Percentiles rank a stretch among this genome's conserved stretches.
Conservation (phyloP, 2,797 vertebrate species). For the Sandelia bainsii region DNA sequence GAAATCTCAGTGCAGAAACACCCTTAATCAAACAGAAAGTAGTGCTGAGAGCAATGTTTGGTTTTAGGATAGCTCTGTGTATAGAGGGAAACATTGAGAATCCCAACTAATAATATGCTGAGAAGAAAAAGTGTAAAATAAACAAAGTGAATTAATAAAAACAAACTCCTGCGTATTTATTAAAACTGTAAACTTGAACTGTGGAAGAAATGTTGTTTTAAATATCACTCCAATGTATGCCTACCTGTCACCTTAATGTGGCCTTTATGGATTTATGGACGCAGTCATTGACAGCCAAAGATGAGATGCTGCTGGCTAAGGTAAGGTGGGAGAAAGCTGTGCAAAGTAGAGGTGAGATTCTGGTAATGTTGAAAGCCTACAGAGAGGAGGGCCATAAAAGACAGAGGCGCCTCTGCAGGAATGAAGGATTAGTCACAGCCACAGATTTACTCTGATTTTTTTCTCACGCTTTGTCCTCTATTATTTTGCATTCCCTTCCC, state of each 20-base stretch:
- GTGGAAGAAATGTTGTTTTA: constrained; percentile 18
- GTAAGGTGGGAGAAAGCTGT: constrained; percentile 32
- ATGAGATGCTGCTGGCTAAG: constrained; percentile 57
- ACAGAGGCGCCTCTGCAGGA: constrained; percentile 65
- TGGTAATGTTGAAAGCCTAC: constrained; percentile 59
- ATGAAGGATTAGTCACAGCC: constrained; percentile 82
- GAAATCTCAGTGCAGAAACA: constrained; percentile 16
- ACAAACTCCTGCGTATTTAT: constrained; percentile 1
- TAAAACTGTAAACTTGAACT: constrained; percentile 9
- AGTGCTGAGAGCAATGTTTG: constrained; percentile 29
- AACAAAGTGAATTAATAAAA: constrained; percentile 23
- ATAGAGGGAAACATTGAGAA: constrained; percentile 18
- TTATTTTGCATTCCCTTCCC: constrained; percentile 62
- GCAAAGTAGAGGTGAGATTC: constrained; percentile 50
- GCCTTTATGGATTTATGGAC: constrained; percentile 51
- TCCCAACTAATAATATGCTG: constrained; percentile 13
- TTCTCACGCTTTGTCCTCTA: constrained; percentile 74
- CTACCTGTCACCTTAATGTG: constrained; percentile 40
- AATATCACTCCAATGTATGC: constrained; percentile 23
- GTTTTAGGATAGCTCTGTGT: constrained; percentile 29
- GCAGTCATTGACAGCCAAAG: constrained; percentile 41
- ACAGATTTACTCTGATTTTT: constrained; percentile 78
- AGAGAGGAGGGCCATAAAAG: constrained; percentile 60
- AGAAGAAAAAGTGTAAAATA: constrained; percentile 6
- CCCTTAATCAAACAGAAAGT: constrained; percentile 45